Base-by-base conservation (phyloP, 2,888 invertebrate species). In the Ophion ellenae region DNA sequence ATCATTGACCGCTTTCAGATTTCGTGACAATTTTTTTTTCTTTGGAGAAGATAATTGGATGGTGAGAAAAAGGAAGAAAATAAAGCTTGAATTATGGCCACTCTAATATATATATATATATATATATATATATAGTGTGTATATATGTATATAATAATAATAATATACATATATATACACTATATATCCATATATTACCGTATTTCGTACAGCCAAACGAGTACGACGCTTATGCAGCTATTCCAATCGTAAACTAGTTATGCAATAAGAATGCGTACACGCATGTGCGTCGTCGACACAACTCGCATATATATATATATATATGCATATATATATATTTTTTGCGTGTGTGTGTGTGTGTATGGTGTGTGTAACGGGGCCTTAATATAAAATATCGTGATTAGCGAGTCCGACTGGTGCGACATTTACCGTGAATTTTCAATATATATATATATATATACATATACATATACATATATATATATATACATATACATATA, bases 161-260 rank as follows among this genome's bases (percentile, higher is more conserved):
- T 24, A 24, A 24, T 24, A 24, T 24, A 24, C 1, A 24, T 24
- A 24, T 24, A 24, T 24, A 24, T 24, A 24, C 24, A 24, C 24
- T 24, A 81, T 57, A 71, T 79, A 75, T 85, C 75, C 81, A 82
- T 82, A 79, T 78, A 67, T 81, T 81, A 74, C 69, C 77, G 53
- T 53, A 78, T 77, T 74, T 82, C 66, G 67, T 81, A 74, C 17
- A 45, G 53, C 45, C 79, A 85, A 85, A 82, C 85, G 79, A 79
- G 81, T 76, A 71, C 71, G 79, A 75, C 76, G 81, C 82, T 85
- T 82, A 85, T 82, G 78, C 59, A 66, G 57, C 70, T 76, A 76
- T 82, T 82, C 79, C 59, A 47, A 75, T 79, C 73, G 63, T 53
- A 66, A 57, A 78, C 67, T 59, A 79, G 66, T 85, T 85, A 24